Evolutionary conservation across 2,888 invertebrate genomes (phyloP), one percentile per base, ranked within the genome.

Genomic region (Ariolimax columbianus): DNA sequence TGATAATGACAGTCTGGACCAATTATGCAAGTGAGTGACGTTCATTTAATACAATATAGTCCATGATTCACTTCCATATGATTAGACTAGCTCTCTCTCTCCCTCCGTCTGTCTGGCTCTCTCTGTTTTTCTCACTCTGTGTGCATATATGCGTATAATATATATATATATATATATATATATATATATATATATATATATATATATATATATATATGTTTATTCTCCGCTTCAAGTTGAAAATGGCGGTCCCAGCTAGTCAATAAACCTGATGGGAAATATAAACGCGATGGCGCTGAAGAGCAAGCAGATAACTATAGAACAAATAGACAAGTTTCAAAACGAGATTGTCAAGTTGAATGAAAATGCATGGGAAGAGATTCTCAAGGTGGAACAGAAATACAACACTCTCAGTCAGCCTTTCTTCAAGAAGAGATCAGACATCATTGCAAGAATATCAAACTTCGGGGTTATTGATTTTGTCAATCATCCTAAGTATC

Each of bases 401-500:
- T 94, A 93, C 91, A 94, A 94, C 91, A 94, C 94, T 90, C 89
- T 93, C 82, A 90, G 94, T 87, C 94, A 94, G 89, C 94, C 94
- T 73, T 93, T 92, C 87, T 94, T 93, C 90, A 91, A 92, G 87
- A 93, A 93, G 87, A 90, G 94, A 85, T 93, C 94, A 70, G 94
- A 94, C 85, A 90, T 94, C 83, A 94, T 94, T 80, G 92, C 92
- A 43, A 94, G 93, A 89, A 94, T 94, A 63, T 93, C 94, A 66
- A 93, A 94, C 89, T 94, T 94, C 90, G 94, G 94, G 94, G 93
- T 94, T 55, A 94, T 93, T 86, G 94, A 93, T 88, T 97, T 97
- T 94, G 96, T 97, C 89, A 97, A 97, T 94, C 97, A 97, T 94
- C 97, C n/a, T n/a, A n/a, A n/a, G n/a, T n/a, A n/a, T n/a, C n/a